A percentile compares a stretch with the other conserved stretches of the same genome.
Evolutionary conservation across 2,797 vertebrate genomes (phyloP).

Genomic region (Myioborus miniatus): DNA sequence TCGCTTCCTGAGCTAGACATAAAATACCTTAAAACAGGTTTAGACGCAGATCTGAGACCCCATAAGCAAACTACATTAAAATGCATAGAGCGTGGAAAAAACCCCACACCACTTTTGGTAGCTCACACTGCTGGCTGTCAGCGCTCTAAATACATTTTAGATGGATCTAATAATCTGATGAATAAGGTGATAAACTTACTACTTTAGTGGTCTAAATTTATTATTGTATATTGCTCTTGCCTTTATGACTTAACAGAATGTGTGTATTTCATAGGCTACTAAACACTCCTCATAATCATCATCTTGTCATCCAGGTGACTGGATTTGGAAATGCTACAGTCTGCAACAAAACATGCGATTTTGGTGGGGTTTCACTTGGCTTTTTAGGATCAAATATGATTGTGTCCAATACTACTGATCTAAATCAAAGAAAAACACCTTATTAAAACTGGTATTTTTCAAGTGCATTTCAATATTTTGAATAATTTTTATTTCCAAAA

Average conservation of each 20-base stretch:
- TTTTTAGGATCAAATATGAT: not conserved
- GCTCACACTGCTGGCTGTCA: slow-evolving; percentile 11
- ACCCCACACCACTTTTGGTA: not conserved
- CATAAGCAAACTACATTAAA: slow-evolving; percentile 64
- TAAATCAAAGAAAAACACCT: not conserved
- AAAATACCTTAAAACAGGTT: slow-evolving; percentile 81
- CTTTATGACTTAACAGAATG: not conserved
- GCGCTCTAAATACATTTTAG: not conserved
- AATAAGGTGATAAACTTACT: slow-evolving; percentile 19
- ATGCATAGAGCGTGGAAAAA: slow-evolving; percentile 37
- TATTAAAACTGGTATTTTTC: not conserved
- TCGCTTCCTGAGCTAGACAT: slow-evolving; percentile 75
- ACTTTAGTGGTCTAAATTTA: slow-evolving; percentile 21
- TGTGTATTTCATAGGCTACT: not conserved
- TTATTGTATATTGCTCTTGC: slow-evolving; percentile 44
- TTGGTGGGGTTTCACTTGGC: not conserved
- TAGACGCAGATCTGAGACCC: slow-evolving; percentile 64
- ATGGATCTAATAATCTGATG: slow-evolving; percentile 20
- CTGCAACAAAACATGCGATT: not conserved
- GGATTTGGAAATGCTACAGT: not conserved
- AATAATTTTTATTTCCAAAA: not conserved
- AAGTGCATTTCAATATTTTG: not conserved
- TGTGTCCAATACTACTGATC: not conserved
- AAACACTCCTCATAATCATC: not conserved
- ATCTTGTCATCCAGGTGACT: not conserved